Conservation (phyloP, 2,797 vertebrate genomes). For the Brachyrhaphis roseni region DNA sequence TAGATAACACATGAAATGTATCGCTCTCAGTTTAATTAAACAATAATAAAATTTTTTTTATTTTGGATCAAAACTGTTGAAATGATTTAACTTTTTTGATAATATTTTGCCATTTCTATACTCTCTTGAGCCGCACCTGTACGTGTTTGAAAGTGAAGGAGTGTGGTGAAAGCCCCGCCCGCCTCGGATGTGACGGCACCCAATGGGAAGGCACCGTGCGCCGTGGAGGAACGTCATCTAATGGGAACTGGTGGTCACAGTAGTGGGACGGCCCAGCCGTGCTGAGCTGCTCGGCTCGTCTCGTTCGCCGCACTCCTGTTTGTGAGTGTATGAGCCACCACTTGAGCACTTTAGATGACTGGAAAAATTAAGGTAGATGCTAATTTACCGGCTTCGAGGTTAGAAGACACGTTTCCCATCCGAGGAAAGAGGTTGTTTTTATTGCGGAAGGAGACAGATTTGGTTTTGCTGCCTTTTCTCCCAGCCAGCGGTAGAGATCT, state of each 20-base stretch:
- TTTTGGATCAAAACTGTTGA: not conserved
- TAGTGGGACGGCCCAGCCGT: constrained; percentile 78
- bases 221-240: constrained; percentile 85
- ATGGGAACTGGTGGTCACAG: constrained; percentile 74
- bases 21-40: not conserved
- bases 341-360: constrained; percentile 69
- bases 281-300: constrained; percentile 26
- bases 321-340: constrained; percentile 49
- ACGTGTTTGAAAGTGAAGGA: constrained; percentile 71
- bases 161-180: constrained; percentile 83
- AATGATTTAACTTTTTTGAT: not conserved
- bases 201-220: constrained; percentile 82
- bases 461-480: constrained; percentile 45
- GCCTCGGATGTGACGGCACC: constrained; percentile 81
- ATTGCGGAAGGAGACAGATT: constrained; percentile 16
- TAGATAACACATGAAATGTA: not conserved
- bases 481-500: constrained; percentile 43
- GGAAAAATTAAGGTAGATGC: constrained; percentile 9
- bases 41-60: not conserved
- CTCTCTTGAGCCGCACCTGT: not conserved
- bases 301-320: constrained; percentile 41
- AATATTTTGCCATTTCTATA: not conserved
- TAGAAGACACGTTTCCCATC: not conserved
- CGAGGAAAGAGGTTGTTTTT: not conserved
- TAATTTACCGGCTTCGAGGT: not conserved